A percentile compares a stretch with the other conserved stretches of the same genome.
phyloP scores from a whole-genome alignment of 2,113 vertebrate species.

The Saguinus imperator region DNA sequence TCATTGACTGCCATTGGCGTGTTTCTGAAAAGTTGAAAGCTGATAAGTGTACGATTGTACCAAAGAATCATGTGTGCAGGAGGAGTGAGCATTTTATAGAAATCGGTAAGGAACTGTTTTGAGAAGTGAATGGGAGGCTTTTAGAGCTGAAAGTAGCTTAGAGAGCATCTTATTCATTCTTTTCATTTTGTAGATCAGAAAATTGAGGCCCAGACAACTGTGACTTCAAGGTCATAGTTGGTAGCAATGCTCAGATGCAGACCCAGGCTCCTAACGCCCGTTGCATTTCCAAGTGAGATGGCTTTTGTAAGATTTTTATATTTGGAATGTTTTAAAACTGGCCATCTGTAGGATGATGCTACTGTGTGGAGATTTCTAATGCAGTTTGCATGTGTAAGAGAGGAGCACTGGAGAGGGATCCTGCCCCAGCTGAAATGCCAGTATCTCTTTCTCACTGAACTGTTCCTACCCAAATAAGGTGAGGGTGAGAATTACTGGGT shows the following conservation, averaged over 20 bases:
- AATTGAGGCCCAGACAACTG: not conserved
- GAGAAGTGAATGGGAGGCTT: not conserved
- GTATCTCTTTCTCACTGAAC: not conserved
- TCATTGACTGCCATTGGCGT: too few relatives aligned
- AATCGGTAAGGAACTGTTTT: not conserved
- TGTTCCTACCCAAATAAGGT: not conserved
- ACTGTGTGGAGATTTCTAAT: not conserved
- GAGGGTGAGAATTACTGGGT: not conserved
- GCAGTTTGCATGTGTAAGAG: not conserved
- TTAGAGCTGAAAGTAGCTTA: not conserved
- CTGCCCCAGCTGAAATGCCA: not conserved
- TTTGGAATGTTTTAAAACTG: not conserved
- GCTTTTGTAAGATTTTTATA: not conserved
- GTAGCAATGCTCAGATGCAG: not conserved
- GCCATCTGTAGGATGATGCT: not conserved
- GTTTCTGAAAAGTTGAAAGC: not conserved
- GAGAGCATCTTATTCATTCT: not conserved
- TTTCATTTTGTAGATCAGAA: not conserved
- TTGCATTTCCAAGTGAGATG: not conserved
- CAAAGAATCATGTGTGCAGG: too few relatives aligned
- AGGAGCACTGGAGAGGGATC: not conserved
- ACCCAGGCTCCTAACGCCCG: not conserved
- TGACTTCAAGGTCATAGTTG: not conserved
- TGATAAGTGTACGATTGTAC: accelerated
- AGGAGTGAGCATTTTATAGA: not conserved